These are phyloP conservation scores for Crambe crambe DNA, from an alignment of 37 sponge, comb jelly and placozoan species.

Conservation along the genomic window DNA sequence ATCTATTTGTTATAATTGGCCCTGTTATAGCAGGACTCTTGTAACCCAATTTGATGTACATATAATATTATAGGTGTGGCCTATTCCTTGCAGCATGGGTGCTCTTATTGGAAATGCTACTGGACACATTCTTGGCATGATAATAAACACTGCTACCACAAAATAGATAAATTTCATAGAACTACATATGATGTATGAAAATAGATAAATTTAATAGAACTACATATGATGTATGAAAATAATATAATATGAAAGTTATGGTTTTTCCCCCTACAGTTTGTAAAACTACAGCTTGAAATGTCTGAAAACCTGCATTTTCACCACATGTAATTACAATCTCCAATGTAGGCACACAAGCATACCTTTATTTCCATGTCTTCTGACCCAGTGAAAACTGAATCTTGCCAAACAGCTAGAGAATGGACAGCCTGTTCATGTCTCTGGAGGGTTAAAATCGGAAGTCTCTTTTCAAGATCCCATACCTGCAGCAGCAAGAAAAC, in stretches of 20 bases:
- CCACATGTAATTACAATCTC: background rate
- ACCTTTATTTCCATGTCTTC: slow-evolving; percentile 96
- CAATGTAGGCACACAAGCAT: background rate
- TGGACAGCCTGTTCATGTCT: slow-evolving; percentile 85
- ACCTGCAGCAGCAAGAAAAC: slow-evolving; percentile 41
- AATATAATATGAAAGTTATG: no score
- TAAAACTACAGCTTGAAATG: slow-evolving; percentile 41
- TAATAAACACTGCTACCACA: background rate
- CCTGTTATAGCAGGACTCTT: background rate
- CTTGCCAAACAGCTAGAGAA: slow-evolving; percentile 74
- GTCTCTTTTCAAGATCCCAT: slow-evolving; percentile 91
- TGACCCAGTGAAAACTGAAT: slow-evolving; percentile 85
- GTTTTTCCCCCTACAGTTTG: no score
- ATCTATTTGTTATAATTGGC: no score
- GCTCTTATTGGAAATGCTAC: slow-evolving; percentile 26
- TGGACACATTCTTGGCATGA: background rate
- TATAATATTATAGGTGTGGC: slow-evolving; percentile 67
- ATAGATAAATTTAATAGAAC: background rate
- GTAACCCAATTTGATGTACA: background rate
- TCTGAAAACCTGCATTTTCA: slow-evolving; percentile 43
- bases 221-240: background rate
- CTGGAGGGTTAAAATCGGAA: slow-evolving; percentile 85
- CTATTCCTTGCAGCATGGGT: slow-evolving; percentile 71
- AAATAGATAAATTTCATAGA: background rate
- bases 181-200: background rate